phyloP scores from a whole-genome alignment of 2,888 invertebrate genomes.

The Hermaeophaga mercurialis region DNA sequence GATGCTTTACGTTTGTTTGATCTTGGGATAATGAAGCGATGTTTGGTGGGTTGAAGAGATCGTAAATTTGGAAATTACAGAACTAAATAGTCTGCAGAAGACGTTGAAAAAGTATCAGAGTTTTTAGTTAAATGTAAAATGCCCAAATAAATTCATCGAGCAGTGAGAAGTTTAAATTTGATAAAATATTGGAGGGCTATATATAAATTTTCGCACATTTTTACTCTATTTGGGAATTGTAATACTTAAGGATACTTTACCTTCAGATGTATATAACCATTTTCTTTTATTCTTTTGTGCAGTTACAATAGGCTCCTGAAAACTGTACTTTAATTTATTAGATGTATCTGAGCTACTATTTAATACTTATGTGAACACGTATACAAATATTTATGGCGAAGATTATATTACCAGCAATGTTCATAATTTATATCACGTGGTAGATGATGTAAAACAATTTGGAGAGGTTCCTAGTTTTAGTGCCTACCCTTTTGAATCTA shows the following conservation, averaged over 20 bases:
- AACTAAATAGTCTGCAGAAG: constrained; percentile 17
- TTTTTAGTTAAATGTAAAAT: constrained; percentile 22
- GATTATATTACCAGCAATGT: constrained; percentile 27
- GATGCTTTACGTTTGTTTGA: constrained; percentile 23
- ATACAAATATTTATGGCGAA: constrained; percentile 23
- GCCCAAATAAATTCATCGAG: constrained; percentile 22
- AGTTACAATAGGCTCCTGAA: constrained; percentile 25
- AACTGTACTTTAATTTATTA: constrained; percentile 8
- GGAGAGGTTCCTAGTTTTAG: background rate
- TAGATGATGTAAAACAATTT: constrained; percentile 45
- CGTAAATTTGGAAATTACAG: constrained; percentile 16
- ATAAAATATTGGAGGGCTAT: no score
- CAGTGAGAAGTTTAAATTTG: constrained; percentile 19
- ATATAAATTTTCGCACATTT: constrained; percentile 25
- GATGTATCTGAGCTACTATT: constrained; percentile 5
- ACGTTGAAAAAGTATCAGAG: constrained; percentile 12
- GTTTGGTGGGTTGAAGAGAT: constrained; percentile 19
- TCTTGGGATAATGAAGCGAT: constrained; percentile 24
- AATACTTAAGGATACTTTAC: constrained; percentile 20
- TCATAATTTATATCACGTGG: constrained; percentile 34
- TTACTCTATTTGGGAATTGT: constrained; percentile 22
- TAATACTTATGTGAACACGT: background rate
- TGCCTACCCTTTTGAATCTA: constrained; percentile 14
- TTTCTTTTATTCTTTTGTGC: constrained; percentile 24
- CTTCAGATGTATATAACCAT: constrained; percentile 25